phyloP scores from a whole-genome alignment of 2,888 invertebrate species.

The Pycnomerus fuliginosus region DNA sequence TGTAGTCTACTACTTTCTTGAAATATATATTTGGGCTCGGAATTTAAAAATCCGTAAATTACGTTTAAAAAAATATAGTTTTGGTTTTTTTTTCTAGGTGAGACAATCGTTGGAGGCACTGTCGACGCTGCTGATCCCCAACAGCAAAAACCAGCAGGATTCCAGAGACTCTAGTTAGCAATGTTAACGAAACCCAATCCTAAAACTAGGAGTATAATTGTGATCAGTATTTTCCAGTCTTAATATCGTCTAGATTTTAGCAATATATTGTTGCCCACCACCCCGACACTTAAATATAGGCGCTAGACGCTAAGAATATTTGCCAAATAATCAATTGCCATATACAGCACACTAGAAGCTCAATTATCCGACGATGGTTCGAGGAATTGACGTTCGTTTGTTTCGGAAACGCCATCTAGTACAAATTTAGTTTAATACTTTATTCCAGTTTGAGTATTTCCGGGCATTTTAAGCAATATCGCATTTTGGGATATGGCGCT shows the following conservation, averaged over 20 bases:
- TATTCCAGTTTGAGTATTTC: conserved; percentile 4
- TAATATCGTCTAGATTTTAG: conserved; percentile 11
- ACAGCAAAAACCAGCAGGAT: conserved; percentile 12
- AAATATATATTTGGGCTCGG: too few species aligned
- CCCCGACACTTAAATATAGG: conserved; percentile 13
- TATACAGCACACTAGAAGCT: conserved; percentile 10
- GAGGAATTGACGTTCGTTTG: conserved; percentile 2
- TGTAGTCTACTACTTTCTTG: too few species aligned
- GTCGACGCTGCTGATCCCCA: conserved; percentile 61
- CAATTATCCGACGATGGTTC: conserved; percentile 14
- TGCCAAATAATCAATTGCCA: conserved; percentile 17
- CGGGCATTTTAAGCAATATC: background rate
- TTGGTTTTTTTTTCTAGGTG: conserved; percentile 58
- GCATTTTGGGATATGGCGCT: conserved; percentile 15
- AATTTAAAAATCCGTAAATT: background rate
- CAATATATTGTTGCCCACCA: conserved; percentile 17
- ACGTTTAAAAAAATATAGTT: background rate
- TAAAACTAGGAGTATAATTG: conserved; percentile 8
- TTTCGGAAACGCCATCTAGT: conserved; percentile 5
- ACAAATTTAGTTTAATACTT: conserved; percentile 5
- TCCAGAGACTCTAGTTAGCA: conserved; percentile 2
- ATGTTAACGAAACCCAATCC: conserved; percentile 1
- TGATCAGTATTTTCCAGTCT: conserved; percentile 18
- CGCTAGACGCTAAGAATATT: conserved; percentile 6
- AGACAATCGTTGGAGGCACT: conserved; percentile 78